phyloP scores from a whole-genome alignment of 2,888 invertebrate species.

The Epicampocera succincta region DNA sequence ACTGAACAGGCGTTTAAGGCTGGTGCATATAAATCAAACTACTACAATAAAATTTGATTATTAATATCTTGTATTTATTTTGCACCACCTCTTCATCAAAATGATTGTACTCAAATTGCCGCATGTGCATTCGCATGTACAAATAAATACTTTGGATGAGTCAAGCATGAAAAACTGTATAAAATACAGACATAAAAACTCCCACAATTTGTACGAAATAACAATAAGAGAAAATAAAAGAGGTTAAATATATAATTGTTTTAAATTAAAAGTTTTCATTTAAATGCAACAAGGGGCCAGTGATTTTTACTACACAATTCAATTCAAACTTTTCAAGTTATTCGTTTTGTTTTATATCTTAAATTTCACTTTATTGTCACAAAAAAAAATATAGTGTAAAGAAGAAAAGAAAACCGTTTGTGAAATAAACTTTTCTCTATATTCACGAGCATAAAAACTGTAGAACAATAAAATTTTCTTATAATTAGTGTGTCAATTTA shows the following conservation, averaged over 20 bases:
- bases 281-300: conserved; percentile 5
- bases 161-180: conserved; percentile 19
- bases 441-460: neutral
- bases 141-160: conserved; percentile 7
- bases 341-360: neutral
- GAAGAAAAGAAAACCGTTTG: neutral
- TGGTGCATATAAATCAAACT: no score
- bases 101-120: neutral
- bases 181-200: conserved; percentile 10
- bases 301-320: conserved; percentile 19
- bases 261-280: conserved; percentile 40
- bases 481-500: conserved; percentile 65
- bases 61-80: no score
- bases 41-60: no score
- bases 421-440: conserved; percentile 14
- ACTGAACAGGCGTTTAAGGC: no score
- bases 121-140: no score
- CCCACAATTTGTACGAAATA: conserved; percentile 43
- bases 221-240: conserved; percentile 18
- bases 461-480: conserved; percentile 37
- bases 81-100: no score
- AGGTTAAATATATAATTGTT: conserved; percentile 46
- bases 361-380: conserved; percentile 3
- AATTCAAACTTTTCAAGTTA: conserved; percentile 38
- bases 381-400: neutral